phyloP scores from a whole-genome alignment of 2,888 invertebrate species.

The Drosophila parthenogenetica region DNA sequence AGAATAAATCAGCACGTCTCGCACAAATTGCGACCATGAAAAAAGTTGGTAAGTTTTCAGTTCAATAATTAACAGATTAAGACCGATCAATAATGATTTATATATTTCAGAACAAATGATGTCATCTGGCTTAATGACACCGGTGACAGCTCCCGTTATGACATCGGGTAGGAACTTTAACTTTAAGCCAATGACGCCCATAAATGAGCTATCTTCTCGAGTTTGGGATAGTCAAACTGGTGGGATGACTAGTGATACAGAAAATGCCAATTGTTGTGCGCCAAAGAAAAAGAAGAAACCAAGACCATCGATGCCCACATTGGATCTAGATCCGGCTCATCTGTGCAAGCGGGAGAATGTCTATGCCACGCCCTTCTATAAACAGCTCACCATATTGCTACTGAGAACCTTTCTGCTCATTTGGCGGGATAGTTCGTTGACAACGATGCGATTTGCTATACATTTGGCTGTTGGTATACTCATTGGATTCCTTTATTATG shows the following conservation, averaged over 20 bases:
- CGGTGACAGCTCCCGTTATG: constrained; percentile 85
- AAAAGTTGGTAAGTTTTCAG: constrained; percentile 83
- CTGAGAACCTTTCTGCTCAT: constrained; percentile 88
- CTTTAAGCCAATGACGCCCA: constrained; percentile 68
- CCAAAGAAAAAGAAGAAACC: constrained; percentile 70
- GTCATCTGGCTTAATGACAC: constrained; percentile 86
- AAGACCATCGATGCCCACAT: constrained; percentile 50
- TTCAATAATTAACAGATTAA: too few relatives aligned
- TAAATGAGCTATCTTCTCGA: constrained; percentile 75
- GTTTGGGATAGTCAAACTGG: constrained; percentile 67
- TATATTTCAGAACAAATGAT: constrained; percentile 85
- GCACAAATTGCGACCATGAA: constrained; percentile 83
- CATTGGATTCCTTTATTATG: constrained; percentile 93
- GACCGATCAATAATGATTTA: too few relatives aligned
- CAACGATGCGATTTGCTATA: constrained; percentile 91
- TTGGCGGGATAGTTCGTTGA: constrained; percentile 90
- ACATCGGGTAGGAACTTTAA: constrained; percentile 25
- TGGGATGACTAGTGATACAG: constrained; percentile 42
- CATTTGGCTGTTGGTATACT: constrained; percentile 92
- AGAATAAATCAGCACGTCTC: constrained; percentile 80
- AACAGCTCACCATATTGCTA: constrained; percentile 87
- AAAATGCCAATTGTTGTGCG: constrained; percentile 59
- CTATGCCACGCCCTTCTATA: constrained; percentile 87
- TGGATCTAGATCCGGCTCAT: constrained; percentile 74
- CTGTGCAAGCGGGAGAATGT: constrained; percentile 83